These are phyloP conservation scores for Phyto melanocephala DNA, from an alignment of 2,888 invertebrate genomes.

Conservation along the genomic window DNA sequence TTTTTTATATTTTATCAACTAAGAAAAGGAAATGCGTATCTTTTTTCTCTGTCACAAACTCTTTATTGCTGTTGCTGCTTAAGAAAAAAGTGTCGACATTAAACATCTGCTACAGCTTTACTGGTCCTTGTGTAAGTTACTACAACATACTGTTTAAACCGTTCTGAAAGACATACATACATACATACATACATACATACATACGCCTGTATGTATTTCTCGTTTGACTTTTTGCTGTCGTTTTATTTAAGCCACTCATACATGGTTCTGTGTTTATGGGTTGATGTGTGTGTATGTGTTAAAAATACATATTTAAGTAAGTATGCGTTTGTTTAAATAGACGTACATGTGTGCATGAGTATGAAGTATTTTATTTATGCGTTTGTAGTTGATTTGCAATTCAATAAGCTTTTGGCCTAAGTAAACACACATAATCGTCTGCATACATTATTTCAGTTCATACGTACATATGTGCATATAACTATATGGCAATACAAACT, in stretches of 20 bases:
- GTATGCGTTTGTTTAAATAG: not conserved
- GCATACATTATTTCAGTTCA: constrained; percentile 59
- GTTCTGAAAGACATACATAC: not conserved
- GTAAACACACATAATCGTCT: constrained; percentile 62
- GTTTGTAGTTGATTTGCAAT: constrained; percentile 68
- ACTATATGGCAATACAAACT: not conserved
- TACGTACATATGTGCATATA: no score
- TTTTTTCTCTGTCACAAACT: not conserved
- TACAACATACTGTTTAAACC: constrained; percentile 4
- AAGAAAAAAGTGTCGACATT: constrained; percentile 23
- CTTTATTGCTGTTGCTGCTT: not conserved
- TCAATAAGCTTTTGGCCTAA: constrained; percentile 67
- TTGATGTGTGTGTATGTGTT: not conserved
- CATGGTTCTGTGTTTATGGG: not conserved
- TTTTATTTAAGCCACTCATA: constrained; percentile 27
- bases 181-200: no score
- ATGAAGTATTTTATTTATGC: constrained; percentile 65
- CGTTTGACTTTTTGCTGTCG: constrained; percentile 29
- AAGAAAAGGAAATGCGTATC: constrained; percentile 10
- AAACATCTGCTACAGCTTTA: constrained; percentile 23
- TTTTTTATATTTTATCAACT: not conserved
- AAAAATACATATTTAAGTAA: not conserved
- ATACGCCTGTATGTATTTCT: not conserved
- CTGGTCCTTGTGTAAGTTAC: not conserved
- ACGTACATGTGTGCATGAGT: not conserved